phyloP scores from a whole-genome alignment of 2,888 invertebrate genomes.

The Crossocerus cetratus region DNA sequence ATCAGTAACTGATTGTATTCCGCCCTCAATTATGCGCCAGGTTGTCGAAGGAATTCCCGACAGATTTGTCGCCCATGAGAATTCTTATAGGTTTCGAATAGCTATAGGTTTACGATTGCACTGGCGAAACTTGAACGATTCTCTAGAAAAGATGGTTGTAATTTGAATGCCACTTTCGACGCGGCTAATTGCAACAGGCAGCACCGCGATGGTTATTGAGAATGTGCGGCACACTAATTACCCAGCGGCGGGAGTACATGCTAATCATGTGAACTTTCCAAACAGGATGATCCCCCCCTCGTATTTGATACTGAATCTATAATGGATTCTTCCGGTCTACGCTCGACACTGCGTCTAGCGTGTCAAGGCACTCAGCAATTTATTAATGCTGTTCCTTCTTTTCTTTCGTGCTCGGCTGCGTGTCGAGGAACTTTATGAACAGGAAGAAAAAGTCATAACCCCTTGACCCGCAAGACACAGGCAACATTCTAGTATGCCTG shows the following conservation, averaged over 20 bases:
- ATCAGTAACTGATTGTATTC: constrained; percentile 8
- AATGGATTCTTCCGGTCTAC: constrained; percentile 11
- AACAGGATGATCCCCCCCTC: constrained; percentile 14
- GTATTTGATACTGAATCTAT: constrained; percentile 18
- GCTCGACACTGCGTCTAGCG: background rate
- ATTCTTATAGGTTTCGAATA: no score
- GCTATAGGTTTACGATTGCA: no score
- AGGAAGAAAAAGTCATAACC: background rate
- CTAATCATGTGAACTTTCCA: constrained; percentile 50
- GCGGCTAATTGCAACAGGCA: constrained; percentile 42
- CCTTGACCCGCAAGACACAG: background rate
- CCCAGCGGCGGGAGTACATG: constrained; percentile 30
- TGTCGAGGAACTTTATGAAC: background rate
- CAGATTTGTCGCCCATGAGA: no score
- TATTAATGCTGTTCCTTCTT: no score
- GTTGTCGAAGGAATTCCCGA: no score
- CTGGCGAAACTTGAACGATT: no score
- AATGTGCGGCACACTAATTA: constrained; percentile 52
- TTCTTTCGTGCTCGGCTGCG: background rate
- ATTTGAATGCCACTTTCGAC: background rate
- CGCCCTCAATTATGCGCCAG: background rate
- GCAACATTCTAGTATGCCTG: background rate
- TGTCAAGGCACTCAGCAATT: no score
- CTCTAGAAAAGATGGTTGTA: background rate
- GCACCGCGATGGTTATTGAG: constrained; percentile 46